Evolutionary conservation across 2,888 invertebrate species (phyloP).

Genomic region (Aphodius granarius): DNA sequence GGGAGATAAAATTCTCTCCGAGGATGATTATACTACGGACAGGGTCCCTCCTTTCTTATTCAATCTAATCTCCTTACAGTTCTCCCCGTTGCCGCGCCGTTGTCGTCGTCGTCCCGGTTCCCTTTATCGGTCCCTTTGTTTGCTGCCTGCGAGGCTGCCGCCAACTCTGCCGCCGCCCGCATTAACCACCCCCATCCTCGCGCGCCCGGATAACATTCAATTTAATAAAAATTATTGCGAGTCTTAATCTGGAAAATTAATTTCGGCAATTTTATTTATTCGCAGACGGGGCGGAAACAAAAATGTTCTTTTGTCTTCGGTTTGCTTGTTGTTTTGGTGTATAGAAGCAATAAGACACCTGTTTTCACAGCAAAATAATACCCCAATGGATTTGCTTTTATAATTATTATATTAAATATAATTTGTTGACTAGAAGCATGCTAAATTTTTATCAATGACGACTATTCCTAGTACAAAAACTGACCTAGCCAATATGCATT

Average conservation of each 20-base stretch:
- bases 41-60: constrained; percentile 26
- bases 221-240: neutral
- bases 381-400: no score
- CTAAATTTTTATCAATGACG: no score
- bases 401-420: no score
- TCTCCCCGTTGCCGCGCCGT: neutral
- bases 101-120: neutral
- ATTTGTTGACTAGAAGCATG: no score
- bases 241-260: neutral
- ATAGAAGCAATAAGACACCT: no score
- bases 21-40: constrained; percentile 29
- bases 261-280: neutral
- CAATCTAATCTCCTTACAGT: constrained; percentile 24
- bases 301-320: neutral
- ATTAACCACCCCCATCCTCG: neutral
- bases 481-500: no score
- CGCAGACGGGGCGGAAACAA: neutral
- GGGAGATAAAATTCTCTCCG: constrained; percentile 34
- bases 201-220: neutral
- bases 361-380: no score
- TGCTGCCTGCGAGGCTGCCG: neutral
- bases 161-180: neutral
- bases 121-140: neutral
- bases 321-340: no score
- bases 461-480: no score